phyloP scores from a whole-genome alignment of 2,888 invertebrate genomes.

The Plemyria rubiginata region DNA sequence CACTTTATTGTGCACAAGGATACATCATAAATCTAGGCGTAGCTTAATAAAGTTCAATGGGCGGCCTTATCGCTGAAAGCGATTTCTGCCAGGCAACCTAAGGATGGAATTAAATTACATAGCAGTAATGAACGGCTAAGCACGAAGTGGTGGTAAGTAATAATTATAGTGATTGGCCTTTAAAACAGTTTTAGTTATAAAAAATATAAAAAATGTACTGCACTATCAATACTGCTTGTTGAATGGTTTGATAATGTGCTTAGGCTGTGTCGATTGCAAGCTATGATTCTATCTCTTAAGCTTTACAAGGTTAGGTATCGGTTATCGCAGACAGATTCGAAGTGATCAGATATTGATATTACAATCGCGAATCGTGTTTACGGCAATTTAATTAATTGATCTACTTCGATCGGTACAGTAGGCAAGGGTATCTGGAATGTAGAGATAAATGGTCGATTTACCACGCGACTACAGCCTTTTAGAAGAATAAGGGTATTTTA shows the following conservation, averaged over 20 bases:
- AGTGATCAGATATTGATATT: constrained; percentile 15
- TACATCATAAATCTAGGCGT: too few species aligned
- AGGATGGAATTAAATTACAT: too few species aligned
- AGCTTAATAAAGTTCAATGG: too few species aligned
- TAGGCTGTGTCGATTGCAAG: constrained; percentile 23
- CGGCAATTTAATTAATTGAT: constrained; percentile 17
- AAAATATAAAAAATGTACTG: too few species aligned
- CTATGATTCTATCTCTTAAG: constrained; percentile 16
- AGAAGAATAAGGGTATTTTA: background rate
- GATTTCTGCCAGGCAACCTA: too few species aligned
- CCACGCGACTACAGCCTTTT: background rate
- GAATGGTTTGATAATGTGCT: constrained; percentile 1
- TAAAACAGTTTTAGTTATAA: too few species aligned
- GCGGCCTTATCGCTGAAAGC: too few species aligned
- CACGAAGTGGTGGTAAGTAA: too few species aligned
- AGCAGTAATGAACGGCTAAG: too few species aligned
- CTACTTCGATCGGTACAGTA: background rate
- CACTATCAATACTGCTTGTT: background rate
- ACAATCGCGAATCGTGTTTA: constrained; percentile 19
- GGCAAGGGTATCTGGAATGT: background rate
- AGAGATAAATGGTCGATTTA: constrained; percentile 3
- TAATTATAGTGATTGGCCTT: too few species aligned
- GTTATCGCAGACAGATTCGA: constrained; percentile 17
- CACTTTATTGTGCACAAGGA: too few species aligned
- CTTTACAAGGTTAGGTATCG: constrained; percentile 15